Evolutionary conservation across 2,888 invertebrate genomes (phyloP).

Genomic region (Neocrepidodera transversa): DNA sequence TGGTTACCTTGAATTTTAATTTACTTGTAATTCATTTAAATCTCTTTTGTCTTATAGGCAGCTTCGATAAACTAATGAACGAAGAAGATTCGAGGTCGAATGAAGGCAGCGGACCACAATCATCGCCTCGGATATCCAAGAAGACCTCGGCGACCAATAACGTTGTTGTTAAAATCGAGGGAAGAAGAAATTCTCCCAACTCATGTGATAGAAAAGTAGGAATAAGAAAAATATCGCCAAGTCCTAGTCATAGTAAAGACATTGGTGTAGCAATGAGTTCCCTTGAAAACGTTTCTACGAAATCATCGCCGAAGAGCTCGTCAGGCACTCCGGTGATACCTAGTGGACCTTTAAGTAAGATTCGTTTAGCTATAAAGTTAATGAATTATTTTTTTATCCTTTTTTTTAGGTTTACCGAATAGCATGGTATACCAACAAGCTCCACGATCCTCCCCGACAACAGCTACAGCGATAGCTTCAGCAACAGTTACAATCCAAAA

Average conservation of each 20-base stretch:
- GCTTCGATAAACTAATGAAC: slow-evolving; percentile 75
- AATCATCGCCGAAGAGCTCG: slow-evolving; percentile 69
- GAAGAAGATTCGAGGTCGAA: slow-evolving; percentile 80
- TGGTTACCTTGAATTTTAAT: too few species aligned
- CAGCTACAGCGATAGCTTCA: slow-evolving; percentile 68
- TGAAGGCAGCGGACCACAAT: slow-evolving; percentile 67
- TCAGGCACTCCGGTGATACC: slow-evolving; percentile 65
- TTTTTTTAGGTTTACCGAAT: slow-evolving; percentile 44
- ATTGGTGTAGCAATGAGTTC: slow-evolving; percentile 57
- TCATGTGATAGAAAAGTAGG: slow-evolving; percentile 61
- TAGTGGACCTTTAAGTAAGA: slow-evolving; percentile 67
- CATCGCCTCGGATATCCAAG: slow-evolving; percentile 64
- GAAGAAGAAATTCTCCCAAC: slow-evolving; percentile 65
- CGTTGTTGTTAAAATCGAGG: slow-evolving; percentile 61
- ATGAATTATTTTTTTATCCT: neutral
- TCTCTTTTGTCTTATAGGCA: slow-evolving; percentile 13
- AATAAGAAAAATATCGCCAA: slow-evolving; percentile 65
- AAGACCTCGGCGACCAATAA: slow-evolving; percentile 54
- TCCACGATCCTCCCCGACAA: slow-evolving; percentile 73
- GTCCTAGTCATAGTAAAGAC: slow-evolving; percentile 64
- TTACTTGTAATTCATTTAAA: too few species aligned
- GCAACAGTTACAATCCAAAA: slow-evolving; percentile 65
- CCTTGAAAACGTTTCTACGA: slow-evolving; percentile 62
- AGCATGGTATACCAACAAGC: slow-evolving; percentile 66
- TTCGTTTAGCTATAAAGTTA: neutral